Conservation (phyloP, 2,797 vertebrate species). For the Alcedo quadribrachys region DNA sequence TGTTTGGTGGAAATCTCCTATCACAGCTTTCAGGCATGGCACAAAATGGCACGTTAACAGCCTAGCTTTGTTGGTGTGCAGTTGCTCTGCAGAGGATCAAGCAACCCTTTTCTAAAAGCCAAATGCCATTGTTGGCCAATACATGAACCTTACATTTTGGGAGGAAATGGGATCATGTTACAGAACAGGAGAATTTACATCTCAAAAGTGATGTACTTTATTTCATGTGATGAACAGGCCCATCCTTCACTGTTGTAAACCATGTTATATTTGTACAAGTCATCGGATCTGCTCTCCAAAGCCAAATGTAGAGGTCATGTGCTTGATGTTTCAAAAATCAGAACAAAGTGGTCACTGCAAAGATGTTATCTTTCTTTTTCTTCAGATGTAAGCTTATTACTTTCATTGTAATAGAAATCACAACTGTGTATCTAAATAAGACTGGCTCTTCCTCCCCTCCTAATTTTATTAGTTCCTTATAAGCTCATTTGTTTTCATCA, state of each 20-base stretch:
- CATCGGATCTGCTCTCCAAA: background rate
- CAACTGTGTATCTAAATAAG: background rate
- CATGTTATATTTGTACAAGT: background rate
- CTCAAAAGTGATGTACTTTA: background rate
- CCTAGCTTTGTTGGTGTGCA: constrained; percentile 51
- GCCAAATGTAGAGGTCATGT: background rate
- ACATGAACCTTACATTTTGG: background rate
- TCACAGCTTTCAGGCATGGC: constrained; percentile 21
- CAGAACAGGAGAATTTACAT: background rate
- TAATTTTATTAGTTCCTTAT: background rate
- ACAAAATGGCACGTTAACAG: constrained; percentile 3
- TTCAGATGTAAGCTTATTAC: background rate
- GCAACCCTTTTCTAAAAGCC: background rate
- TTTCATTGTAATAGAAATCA: background rate
- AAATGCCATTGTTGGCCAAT: background rate
- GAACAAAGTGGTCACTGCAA: background rate
- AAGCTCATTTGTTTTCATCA: background rate
- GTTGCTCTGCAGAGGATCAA: constrained; percentile 42
- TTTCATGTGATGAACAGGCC: background rate
- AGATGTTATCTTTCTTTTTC: background rate
- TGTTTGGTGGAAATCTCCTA: constrained; percentile 49
- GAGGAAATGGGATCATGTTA: background rate
- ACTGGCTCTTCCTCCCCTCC: background rate
- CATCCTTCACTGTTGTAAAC: background rate
- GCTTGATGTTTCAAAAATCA: background rate